Percentiles rank a stretch among this genome's conserved stretches.
phyloP scores from a whole-genome alignment of 2,113 vertebrate species.

The Dolichallabes microphthalmus region DNA sequence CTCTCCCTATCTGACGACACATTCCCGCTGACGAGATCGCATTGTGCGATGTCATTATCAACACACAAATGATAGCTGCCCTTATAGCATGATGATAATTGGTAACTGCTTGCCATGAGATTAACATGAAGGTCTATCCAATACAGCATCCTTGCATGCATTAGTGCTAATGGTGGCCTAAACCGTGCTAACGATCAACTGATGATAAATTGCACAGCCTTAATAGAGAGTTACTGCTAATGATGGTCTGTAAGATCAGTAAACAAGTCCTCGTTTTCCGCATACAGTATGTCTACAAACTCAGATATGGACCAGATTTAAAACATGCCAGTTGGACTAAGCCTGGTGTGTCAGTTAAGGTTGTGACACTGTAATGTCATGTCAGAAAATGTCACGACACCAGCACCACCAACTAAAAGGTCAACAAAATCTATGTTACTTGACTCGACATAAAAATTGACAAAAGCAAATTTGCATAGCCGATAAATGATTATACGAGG shows the following conservation, averaged over 20 bases:
- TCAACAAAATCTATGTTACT: not conserved
- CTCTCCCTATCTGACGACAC: not conserved
- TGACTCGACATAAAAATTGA: not conserved
- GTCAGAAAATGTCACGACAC: not conserved
- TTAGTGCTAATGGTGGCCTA: slow-evolving; percentile 1
- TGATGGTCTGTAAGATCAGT: not conserved
- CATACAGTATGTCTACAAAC: not conserved
- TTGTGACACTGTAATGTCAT: not conserved
- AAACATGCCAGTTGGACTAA: not conserved
- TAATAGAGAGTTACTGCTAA: not conserved
- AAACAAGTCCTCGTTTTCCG: not conserved
- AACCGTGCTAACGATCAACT: not conserved
- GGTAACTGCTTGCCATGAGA: not conserved
- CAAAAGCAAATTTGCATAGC: not conserved
- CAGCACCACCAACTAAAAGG: not conserved
- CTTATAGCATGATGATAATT: slow-evolving; percentile 19
- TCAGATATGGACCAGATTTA: not conserved
- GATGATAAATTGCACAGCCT: not conserved
- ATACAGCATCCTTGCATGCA: not conserved
- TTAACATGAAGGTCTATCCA: slow-evolving; percentile 1
- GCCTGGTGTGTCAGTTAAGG: not conserved
- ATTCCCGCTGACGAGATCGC: slow-evolving; percentile 29
- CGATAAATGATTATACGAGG: too few relatives aligned
- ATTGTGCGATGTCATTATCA: slow-evolving; percentile 16
- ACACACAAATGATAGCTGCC: not conserved